Base-by-base conservation (phyloP, 1,140 invertebrate genomes). In the Pinna nobilis region DNA sequence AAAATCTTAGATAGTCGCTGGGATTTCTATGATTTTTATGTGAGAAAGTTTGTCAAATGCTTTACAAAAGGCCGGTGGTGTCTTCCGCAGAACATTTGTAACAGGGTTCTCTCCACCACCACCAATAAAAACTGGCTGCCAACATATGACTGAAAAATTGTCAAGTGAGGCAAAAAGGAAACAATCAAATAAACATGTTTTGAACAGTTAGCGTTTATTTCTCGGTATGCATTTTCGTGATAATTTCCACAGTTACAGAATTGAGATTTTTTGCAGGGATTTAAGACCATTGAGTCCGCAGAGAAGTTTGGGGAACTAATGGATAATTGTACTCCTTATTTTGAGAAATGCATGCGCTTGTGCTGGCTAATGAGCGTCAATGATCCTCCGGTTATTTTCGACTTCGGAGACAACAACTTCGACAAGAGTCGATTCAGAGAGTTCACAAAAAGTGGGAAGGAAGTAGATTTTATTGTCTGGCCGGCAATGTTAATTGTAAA, bases 351-450 rank as follows among this genome's bases (percentile, higher is more conserved):
- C 13, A 63, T 63, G 20, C 3, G 28, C 7, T 28, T 41, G 23
- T 63, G 59, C 23, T 63, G 59, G 59, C 15, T 41, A 25, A 63
- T 63, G 59, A 63, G 30, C n/a, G 44, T 63, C 23, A 33, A 63
- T 18, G 59, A 63, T 9, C 25, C 30, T 11, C 59, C 59, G 5
- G 44, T 63, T 32, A 28, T 20, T 20, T 23, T 63, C 18, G 20
- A 41, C 7, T 63, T 63, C 28, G 59, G 32, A 9, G 18, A 11
- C 44, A 30, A 30, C 23, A 44, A 44, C 39, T 28, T 63, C 15
- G 44, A 44, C 2, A 63, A 3, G 28, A 13, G 44, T 25, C n/a
- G 25, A 6, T 63, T 41, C 59, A 39, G 39, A 11, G 35, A 63
- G 18, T 63, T 41, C 59, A 63, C 59, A 4, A 63, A 63, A 23